These are phyloP conservation scores for Glyphotaelius pellucidus DNA, from an alignment of 2,888 invertebrate species.

Conservation along the genomic window DNA sequence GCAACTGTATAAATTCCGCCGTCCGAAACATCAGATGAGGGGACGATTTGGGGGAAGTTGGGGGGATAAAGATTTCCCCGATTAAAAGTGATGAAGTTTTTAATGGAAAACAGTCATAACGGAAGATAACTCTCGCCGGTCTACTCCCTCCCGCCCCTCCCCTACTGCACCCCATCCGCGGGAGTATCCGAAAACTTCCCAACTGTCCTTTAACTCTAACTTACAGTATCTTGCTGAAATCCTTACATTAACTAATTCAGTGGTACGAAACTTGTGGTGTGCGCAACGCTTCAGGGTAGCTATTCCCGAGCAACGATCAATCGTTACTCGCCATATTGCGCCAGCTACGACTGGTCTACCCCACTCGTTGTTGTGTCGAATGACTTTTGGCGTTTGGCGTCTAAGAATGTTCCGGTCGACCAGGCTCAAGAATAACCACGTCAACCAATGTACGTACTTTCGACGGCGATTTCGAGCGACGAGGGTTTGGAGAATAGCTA, in stretches of 20 bases:
- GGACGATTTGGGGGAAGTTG: background rate
- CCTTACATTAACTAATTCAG: background rate
- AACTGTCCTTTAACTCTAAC: conserved; percentile 2
- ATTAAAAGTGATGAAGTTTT: conserved; percentile 47
- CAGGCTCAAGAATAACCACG: too few species aligned
- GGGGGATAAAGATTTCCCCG: conserved; percentile 5
- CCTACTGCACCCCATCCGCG: background rate
- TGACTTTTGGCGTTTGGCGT: too few species aligned
- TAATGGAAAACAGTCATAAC: conserved; percentile 53
- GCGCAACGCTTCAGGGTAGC: background rate
- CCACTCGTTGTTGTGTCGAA: too few species aligned
- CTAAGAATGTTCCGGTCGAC: too few species aligned
- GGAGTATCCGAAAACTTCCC: background rate
- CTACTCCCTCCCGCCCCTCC: background rate
- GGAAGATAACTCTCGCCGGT: conserved; percentile 29
- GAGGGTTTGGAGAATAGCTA: too few species aligned
- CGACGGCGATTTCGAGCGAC: too few species aligned
- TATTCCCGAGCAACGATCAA: too few species aligned
- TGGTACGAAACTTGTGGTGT: background rate
- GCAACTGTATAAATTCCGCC: background rate
- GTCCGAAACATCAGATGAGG: background rate
- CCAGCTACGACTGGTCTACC: too few species aligned
- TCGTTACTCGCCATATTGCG: too few species aligned
- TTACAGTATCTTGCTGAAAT: background rate
- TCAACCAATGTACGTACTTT: too few species aligned